Percentiles rank a stretch among this genome's conserved stretches.
phyloP scores from a whole-genome alignment of 2,113 vertebrate genomes.

The Ciconia stormi region DNA sequence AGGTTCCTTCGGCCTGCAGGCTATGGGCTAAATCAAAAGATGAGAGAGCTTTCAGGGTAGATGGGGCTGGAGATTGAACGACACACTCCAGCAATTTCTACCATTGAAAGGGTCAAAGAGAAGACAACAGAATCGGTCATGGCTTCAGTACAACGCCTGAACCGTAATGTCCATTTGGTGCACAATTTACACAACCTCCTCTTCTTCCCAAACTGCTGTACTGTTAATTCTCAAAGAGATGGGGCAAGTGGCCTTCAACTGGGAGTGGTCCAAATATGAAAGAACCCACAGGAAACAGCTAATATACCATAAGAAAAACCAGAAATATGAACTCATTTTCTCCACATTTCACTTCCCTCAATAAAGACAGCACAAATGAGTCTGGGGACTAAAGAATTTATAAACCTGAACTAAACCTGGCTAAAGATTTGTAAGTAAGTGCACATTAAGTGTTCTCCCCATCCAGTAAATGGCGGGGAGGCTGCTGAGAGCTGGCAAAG shows the following conservation, averaged over 20 bases:
- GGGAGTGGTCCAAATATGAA: background rate
- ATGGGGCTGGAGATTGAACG: background rate
- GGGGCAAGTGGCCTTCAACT: background rate
- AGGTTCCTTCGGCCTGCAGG: background rate
- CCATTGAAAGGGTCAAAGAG: background rate
- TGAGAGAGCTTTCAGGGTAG: background rate
- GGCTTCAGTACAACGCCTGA: background rate
- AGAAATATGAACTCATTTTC: background rate
- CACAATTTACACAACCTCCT: background rate
- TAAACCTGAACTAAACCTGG: background rate
- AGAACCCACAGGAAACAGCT: background rate
- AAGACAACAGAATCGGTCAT: background rate
- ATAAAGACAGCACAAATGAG: fast-evolving
- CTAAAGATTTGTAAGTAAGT: background rate
- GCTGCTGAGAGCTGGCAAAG: background rate
- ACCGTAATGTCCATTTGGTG: too few relatives aligned
- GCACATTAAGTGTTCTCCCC: background rate
- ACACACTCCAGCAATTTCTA: background rate
- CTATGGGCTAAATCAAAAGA: background rate
- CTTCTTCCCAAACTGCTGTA: background rate
- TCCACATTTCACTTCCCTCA: background rate
- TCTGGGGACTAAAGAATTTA: background rate
- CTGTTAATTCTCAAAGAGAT: background rate
- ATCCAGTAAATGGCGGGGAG: background rate
- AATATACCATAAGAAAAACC: fast-evolving